phyloP scores from a whole-genome alignment of 2,113 vertebrate species.

The Pontoporia blainvillei region DNA sequence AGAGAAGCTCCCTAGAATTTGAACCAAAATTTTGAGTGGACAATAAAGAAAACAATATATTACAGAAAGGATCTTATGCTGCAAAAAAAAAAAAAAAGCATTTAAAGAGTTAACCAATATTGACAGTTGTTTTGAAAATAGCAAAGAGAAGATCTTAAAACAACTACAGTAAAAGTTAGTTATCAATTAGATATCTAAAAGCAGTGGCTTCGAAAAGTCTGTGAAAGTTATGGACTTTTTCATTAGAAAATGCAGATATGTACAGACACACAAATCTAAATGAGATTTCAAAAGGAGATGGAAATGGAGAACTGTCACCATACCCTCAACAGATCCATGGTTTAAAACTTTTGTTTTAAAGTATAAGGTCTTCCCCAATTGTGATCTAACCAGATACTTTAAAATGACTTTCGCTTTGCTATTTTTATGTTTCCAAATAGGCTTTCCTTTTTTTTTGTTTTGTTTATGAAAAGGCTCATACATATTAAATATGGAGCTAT shows the following conservation, averaged over 20 bases:
- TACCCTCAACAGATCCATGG: background rate
- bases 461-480: background rate
- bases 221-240: background rate
- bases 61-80: background rate
- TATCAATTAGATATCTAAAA: background rate
- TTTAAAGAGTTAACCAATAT: background rate
- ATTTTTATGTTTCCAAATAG: background rate
- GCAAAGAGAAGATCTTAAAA: background rate
- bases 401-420: background rate
- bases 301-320: background rate
- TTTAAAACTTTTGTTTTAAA: background rate
- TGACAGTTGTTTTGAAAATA: background rate
- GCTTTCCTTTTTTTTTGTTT: background rate
- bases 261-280: background rate
- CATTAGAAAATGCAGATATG: background rate
- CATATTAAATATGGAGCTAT: background rate
- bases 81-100: background rate
- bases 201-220: background rate
- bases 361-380: background rate
- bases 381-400: background rate
- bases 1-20: background rate
- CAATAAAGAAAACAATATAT: background rate
- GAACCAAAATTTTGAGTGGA: background rate
- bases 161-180: background rate
- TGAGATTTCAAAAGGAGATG: background rate